Conservation (phyloP, 2,888 invertebrate genomes). For the Sabellastarte sp. region DNA sequence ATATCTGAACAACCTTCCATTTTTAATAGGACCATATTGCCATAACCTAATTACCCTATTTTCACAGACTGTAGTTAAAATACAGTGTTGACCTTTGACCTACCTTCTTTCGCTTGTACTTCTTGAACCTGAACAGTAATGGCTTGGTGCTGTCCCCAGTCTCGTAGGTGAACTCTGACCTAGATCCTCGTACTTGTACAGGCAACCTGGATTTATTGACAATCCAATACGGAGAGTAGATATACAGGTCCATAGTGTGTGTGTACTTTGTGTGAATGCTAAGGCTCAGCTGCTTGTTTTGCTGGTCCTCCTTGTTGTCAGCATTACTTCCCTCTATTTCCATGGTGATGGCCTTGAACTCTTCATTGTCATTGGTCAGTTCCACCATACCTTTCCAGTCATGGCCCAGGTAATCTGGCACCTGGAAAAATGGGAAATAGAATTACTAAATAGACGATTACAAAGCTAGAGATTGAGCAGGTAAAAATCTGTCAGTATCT, state of each 20-base stretch:
- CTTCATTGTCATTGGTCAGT: conserved; percentile 67
- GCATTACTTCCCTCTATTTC: conserved; percentile 69
- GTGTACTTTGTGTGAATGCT: conserved; percentile 69
- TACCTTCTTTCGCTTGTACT: conserved; percentile 59
- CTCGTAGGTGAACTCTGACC: conserved; percentile 57
- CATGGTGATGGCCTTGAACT: conserved; percentile 67
- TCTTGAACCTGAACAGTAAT: conserved; percentile 68
- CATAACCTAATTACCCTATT: no score
- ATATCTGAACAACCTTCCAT: no score
- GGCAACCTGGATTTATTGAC: conserved; percentile 56
- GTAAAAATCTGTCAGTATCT: no score
- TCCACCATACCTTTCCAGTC: conserved; percentile 74
- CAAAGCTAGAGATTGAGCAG: no score
- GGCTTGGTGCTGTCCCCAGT: conserved; percentile 62
- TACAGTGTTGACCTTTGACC: no score
- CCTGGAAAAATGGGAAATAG: no score
- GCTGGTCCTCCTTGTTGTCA: conserved; percentile 69
- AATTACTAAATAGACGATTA: no score
- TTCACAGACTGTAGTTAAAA: no score
- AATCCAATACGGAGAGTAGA: conserved; percentile 61
- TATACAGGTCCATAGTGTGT: conserved; percentile 65
- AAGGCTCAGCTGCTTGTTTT: conserved; percentile 69
- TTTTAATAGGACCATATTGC: no score
- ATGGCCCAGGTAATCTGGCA: conserved; percentile 68
- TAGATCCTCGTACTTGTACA: conserved; percentile 70